These are phyloP conservation scores for Pollicipes pollicipes DNA, from an alignment of 1,140 invertebrate genomes.

Conservation along the genomic window DNA sequence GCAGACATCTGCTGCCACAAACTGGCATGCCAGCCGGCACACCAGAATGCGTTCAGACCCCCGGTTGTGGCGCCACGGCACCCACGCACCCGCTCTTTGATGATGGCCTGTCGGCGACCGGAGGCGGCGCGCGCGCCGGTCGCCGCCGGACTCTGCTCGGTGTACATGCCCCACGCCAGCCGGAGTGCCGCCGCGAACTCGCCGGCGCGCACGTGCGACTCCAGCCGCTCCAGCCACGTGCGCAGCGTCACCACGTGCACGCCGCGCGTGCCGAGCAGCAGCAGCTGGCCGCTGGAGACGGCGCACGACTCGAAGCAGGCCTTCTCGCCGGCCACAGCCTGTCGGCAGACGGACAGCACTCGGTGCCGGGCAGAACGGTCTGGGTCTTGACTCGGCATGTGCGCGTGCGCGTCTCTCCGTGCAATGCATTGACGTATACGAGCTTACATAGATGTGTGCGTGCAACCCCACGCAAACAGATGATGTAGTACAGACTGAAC, in stretches of 20 bases:
- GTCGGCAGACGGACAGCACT: constrained; percentile 14
- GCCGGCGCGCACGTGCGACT: constrained; percentile 46
- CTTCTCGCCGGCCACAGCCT: constrained; percentile 63
- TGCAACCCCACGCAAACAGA: too few species aligned
- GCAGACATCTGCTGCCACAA: too few species aligned
- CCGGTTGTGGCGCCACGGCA: too few species aligned
- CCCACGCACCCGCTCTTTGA: constrained; percentile 40
- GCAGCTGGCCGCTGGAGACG: constrained; percentile 56
- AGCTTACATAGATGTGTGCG: too few species aligned
- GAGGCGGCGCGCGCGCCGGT: constrained; percentile 38
- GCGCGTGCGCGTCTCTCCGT: too few species aligned
- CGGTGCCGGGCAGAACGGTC: too few species aligned
- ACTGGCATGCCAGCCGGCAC: too few species aligned
- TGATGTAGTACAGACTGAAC: too few species aligned
- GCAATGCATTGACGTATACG: too few species aligned
- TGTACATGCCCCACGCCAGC: constrained; percentile 45
- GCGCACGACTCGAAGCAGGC: constrained; percentile 81
- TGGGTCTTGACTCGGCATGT: too few species aligned
- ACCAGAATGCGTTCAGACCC: too few species aligned
- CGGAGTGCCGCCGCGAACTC: constrained; percentile 37
- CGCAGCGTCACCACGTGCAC: constrained; percentile 54
- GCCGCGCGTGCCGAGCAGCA: constrained; percentile 53
- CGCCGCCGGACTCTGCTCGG: constrained; percentile 47
- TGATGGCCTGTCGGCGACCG: constrained; percentile 36
- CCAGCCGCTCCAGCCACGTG: constrained; percentile 58